A percentile compares a stretch with the other conserved stretches of the same genome.
Evolutionary conservation across 2,113 vertebrate genomes (phyloP).

Genomic region (Hystrix cristata): DNA sequence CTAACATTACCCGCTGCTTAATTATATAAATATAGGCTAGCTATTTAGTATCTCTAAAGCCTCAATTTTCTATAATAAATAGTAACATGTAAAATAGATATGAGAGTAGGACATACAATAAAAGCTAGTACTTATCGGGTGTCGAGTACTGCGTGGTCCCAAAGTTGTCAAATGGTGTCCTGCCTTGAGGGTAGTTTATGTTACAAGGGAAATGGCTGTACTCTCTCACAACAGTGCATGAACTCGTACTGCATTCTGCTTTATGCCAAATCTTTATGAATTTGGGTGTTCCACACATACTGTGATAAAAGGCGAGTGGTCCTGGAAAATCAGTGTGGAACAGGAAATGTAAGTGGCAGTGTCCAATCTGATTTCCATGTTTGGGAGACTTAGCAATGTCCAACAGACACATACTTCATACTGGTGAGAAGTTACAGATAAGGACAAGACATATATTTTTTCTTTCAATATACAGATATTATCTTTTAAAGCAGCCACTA

Average conservation of each 20-base stretch:
- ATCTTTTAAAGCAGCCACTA: constrained; percentile 8
- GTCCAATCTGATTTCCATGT: background rate
- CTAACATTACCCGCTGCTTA: background rate
- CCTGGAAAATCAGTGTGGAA: background rate
- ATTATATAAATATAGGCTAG: background rate
- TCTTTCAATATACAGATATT: background rate
- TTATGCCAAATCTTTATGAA: background rate
- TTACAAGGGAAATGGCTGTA: background rate
- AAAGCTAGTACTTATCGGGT: constrained; percentile 9
- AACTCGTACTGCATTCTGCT: background rate
- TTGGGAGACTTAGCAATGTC: background rate
- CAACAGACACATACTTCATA: background rate
- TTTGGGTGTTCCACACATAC: background rate
- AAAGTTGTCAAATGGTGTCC: background rate
- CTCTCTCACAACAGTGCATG: background rate
- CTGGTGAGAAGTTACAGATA: background rate
- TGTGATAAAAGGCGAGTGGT: background rate
- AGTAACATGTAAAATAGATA: constrained; percentile 24
- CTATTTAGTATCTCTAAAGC: background rate
- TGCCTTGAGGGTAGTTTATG: background rate
- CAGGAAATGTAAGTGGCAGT: background rate
- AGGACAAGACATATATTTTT: background rate
- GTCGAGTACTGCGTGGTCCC: background rate
- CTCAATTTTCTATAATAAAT: constrained; percentile 5
- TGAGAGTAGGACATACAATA: background rate